Conservation (phyloP, 2,113 vertebrate species). For the Menura novaehollandiae region DNA sequence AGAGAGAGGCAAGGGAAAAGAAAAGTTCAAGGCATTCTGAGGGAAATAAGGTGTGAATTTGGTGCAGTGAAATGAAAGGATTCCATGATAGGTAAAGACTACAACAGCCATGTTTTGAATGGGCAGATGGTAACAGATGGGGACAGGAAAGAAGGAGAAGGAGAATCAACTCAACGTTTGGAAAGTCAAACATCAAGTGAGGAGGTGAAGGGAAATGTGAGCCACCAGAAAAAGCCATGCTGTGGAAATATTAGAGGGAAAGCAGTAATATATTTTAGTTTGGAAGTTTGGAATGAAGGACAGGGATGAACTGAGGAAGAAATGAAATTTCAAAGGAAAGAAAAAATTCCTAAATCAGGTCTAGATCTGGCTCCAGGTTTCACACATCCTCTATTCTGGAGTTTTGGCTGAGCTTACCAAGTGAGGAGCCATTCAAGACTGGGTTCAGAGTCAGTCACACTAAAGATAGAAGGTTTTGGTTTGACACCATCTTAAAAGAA, state of each 20-base stretch:
- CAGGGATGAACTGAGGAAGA: neutral
- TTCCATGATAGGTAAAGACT: neutral
- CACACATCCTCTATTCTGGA: neutral
- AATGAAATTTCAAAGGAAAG: neutral
- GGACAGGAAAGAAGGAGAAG: neutral
- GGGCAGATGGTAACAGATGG: neutral
- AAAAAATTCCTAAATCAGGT: neutral
- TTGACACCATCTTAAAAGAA: conserved; percentile 17
- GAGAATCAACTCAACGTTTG: neutral
- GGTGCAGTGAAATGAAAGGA: neutral
- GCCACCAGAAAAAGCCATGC: neutral
- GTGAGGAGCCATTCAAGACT: neutral
- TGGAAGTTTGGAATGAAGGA: neutral
- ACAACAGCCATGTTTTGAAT: neutral
- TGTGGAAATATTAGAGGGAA: neutral
- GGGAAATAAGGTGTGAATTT: neutral
- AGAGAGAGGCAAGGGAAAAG: neutral
- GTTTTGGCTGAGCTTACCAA: neutral
- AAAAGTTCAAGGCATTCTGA: neutral
- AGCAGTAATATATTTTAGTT: neutral
- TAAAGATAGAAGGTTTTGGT: neutral
- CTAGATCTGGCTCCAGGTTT: neutral
- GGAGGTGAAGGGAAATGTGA: neutral
- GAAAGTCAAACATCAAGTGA: neutral
- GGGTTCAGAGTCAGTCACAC: neutral